phyloP scores from a whole-genome alignment of 2,888 invertebrate species.

The Eupsilia transversa region DNA sequence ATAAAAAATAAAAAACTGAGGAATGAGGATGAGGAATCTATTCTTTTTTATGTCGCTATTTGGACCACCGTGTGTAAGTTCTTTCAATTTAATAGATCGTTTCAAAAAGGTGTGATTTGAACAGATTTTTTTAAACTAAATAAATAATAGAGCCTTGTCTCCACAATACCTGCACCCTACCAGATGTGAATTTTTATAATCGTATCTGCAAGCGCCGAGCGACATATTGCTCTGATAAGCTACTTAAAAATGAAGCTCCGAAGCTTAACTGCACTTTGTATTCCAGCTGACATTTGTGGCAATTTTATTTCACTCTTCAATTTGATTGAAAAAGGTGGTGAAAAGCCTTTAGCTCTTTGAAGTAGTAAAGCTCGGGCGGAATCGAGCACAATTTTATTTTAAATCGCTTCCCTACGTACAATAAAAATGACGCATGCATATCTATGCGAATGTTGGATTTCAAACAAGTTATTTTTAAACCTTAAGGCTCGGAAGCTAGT shows the following conservation, averaged over 20 bases:
- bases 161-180: not conserved
- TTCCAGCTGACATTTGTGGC: not conserved
- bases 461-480: not conserved
- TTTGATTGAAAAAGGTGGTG: not conserved
- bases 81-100: not conserved
- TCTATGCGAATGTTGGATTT: constrained; percentile 1
- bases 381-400: constrained; percentile 17
- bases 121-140: not conserved
- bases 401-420: not conserved
- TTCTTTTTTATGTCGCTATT: no score
- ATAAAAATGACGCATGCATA: not conserved
- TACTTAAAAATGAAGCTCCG: not conserved
- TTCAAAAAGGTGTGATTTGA: not conserved
- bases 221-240: not conserved
- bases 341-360: constrained; percentile 7
- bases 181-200: not conserved
- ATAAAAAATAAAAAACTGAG: no score
- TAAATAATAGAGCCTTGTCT: not conserved
- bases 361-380: not conserved
- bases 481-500: no score
- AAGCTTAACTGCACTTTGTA: constrained; percentile 4
- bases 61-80: no score
- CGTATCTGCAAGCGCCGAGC: constrained; percentile 1
- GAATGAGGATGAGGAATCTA: no score
- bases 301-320: constrained; percentile 17